A percentile compares a stretch with the other conserved stretches of the same genome.
phyloP scores from a whole-genome alignment of 2,797 vertebrate genomes.

The Pterois miles region DNA sequence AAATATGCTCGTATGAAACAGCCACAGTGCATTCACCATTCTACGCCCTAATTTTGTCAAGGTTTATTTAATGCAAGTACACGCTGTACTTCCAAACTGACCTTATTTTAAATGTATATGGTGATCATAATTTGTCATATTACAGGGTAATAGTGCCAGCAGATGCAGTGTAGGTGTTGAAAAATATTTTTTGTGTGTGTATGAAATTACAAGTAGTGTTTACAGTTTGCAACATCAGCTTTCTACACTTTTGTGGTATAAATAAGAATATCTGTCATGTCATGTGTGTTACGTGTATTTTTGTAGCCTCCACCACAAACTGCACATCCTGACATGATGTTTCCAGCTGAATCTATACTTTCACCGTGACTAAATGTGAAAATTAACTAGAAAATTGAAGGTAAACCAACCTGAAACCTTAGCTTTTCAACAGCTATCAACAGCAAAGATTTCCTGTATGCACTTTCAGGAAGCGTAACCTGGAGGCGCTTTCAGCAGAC shows the following conservation, averaged over 20 bases:
- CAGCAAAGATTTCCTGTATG: background rate
- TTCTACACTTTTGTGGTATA: background rate
- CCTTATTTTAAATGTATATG: background rate
- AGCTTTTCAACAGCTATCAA: background rate
- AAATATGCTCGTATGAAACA: conserved; percentile 27
- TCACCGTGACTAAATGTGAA: background rate
- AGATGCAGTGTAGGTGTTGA: background rate
- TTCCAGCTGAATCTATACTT: background rate
- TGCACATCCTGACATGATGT: background rate
- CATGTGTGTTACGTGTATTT: background rate
- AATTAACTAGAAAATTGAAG: background rate
- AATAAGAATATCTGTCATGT: background rate
- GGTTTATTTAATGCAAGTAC: conserved; percentile 10
- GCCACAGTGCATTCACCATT: conserved; percentile 4
- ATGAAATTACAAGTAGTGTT: background rate
- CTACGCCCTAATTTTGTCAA: background rate
- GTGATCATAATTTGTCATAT: background rate
- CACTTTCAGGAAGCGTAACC: background rate
- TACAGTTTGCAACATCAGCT: background rate
- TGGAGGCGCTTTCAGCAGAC: background rate
- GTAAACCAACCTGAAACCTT: background rate
- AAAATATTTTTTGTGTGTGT: background rate
- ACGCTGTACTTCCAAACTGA: background rate
- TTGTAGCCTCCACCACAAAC: background rate
- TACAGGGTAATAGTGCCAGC: background rate